Conservation (phyloP, 2,888 invertebrate species). For the Xylota sylvarum region DNA sequence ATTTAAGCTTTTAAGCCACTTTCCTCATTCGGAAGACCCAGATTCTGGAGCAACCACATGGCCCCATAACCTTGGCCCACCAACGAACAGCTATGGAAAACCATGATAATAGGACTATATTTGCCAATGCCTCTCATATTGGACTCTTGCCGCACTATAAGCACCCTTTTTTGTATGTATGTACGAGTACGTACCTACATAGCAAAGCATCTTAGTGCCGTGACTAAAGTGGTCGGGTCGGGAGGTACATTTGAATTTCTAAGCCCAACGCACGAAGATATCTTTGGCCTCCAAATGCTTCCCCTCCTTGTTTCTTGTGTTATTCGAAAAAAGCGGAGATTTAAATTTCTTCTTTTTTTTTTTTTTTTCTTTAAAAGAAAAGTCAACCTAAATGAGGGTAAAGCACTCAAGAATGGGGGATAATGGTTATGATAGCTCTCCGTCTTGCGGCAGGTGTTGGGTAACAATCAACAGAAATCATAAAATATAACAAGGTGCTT, state of each 20-base stretch:
- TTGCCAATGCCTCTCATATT: constrained; percentile 39
- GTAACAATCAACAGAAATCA: constrained; percentile 45
- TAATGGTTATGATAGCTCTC: constrained; percentile 26
- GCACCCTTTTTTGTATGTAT: constrained; percentile 28
- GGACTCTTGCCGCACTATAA: constrained; percentile 48
- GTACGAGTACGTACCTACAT: not conserved
- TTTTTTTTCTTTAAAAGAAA: not conserved
- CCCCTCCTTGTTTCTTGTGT: constrained; percentile 25
- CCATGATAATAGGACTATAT: constrained; percentile 44
- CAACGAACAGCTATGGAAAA: constrained; percentile 41
- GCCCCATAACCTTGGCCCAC: constrained; percentile 70
- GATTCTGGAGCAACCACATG: constrained; percentile 58
- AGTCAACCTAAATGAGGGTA: constrained; percentile 27
- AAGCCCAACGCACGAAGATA: constrained; percentile 34
- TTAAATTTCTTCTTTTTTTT: constrained; percentile 10
- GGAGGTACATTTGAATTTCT: constrained; percentile 27
- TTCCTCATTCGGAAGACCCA: constrained; percentile 25
- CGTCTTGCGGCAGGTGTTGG: constrained; percentile 52
- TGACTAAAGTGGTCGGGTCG: constrained; percentile 33
- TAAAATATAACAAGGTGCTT: constrained; percentile 56
- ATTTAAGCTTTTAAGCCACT: constrained; percentile 45
- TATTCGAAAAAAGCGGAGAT: constrained; percentile 27
- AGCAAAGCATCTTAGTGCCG: constrained; percentile 35
- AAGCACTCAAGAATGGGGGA: constrained; percentile 26
- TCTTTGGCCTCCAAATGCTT: constrained; percentile 43